Percentiles rank a stretch among this genome's conserved stretches.
phyloP scores from a whole-genome alignment of 2,888 invertebrate genomes.

The Horisme vitalbata region DNA sequence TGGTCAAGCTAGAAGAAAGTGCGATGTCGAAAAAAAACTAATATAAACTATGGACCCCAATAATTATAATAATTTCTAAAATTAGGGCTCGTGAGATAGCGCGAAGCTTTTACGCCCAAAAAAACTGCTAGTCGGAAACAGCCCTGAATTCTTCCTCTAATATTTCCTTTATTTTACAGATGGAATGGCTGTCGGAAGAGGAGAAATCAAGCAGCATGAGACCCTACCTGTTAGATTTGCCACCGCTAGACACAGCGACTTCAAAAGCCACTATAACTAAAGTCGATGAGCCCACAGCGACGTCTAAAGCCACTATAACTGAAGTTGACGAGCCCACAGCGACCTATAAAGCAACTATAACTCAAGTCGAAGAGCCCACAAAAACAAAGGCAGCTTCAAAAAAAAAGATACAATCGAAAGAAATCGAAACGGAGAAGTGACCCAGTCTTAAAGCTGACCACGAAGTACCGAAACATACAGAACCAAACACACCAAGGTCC shows the following conservation, averaged over 20 bases:
- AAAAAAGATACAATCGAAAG: constrained; percentile 44
- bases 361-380: constrained; percentile 28
- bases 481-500: constrained; percentile 37
- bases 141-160: constrained; percentile 7
- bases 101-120: too few relatives aligned
- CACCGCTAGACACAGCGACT: constrained; percentile 52
- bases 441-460: constrained; percentile 38
- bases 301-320: constrained; percentile 33
- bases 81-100: too few relatives aligned
- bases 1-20: too few relatives aligned
- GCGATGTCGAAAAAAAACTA: too few relatives aligned
- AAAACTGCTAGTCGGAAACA: too few relatives aligned
- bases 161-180: constrained; percentile 46
- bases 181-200: constrained; percentile 76
- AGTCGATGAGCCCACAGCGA: constrained; percentile 26
- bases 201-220: constrained; percentile 76
- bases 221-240: constrained; percentile 71
- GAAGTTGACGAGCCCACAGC: constrained; percentile 34
- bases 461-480: constrained; percentile 36
- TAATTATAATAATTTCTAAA: too few relatives aligned
- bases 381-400: constrained; percentile 36
- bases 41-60: too few relatives aligned
- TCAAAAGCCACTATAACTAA: constrained; percentile 39
- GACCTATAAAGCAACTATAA: constrained; percentile 32
- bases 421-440: constrained; percentile 66